Base-by-base conservation (phyloP, 2,797 vertebrate species). In the Gymnoscopelus microlampas region DNA sequence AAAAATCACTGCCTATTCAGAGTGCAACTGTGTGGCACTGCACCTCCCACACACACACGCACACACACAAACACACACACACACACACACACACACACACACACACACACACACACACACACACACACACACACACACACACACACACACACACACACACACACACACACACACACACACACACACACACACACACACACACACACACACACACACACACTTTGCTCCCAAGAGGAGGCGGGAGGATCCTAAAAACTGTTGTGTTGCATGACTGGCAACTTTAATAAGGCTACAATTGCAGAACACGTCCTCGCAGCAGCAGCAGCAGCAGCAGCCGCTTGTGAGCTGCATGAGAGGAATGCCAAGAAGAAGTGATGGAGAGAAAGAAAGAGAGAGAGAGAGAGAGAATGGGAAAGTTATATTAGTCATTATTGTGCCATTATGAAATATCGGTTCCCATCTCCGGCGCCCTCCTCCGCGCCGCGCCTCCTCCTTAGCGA, bases 371-470 rank as follows among this genome's bases (percentile, higher is more conserved):
- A 32, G 5, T 13, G 66, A 55, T 26, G 58, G 58, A 57, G 48
- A 63, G 29, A 68, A 26, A 53, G 53, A 63, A 72, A 51, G 71
- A 66, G 70, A 66, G 53, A 65, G 53, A 67, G 53, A 67, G 71
- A 78, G 58, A 60, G 70, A 77, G 65, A 73, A 82, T 66, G 77
- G 68, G 26, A 80, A 81, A 84, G 74, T 77, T 83, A 72, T 87
- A 87, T 87, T 83, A 85, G 82, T 72, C 80, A 76, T 75, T 68
- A 87, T 90, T 86, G 86, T 85, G 76, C 78, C 66, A 68, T 78
- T 60, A 75, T 79, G 58, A 70, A 71, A 80, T 75, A 63, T 72
- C 66, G 66, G 70, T 79, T 78, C 63, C 78, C 56, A 72, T 59
- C 76, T 83, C 84, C 67, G 67, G 74, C 57, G 58, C 71, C 48